Percentiles rank a stretch among this genome's conserved stretches.
phyloP scores from a whole-genome alignment of 2,113 vertebrate species.

The Edolisoma coerulescens region DNA sequence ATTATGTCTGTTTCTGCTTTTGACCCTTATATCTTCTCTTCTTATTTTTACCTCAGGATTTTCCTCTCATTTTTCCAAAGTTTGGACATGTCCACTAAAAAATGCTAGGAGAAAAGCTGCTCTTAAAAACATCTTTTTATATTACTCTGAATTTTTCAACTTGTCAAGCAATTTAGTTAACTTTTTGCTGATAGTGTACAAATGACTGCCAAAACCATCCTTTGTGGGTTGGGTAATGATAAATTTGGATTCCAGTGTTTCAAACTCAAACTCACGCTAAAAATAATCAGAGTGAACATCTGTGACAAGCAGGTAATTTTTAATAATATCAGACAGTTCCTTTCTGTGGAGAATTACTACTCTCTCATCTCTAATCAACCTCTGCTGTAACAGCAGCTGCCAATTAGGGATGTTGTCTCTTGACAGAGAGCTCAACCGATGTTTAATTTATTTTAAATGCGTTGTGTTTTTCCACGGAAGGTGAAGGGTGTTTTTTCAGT shows the following conservation, averaged over 20 bases:
- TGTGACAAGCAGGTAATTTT: constrained; percentile 56
- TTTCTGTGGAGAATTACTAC: constrained; percentile 55
- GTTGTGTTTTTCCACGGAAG: neutral
- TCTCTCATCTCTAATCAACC: constrained; percentile 55
- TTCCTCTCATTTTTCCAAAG: rapidly evolving
- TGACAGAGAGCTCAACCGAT: neutral
- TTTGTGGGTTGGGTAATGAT: neutral
- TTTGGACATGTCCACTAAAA: neutral
- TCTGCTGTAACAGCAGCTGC: constrained; percentile 38
- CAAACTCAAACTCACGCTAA: neutral
- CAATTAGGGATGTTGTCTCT: constrained; percentile 53
- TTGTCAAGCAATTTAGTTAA: neutral
- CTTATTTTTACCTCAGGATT: neutral
- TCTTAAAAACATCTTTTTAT: neutral
- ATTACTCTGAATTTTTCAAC: neutral
- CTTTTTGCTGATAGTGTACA: neutral
- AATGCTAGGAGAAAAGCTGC: neutral
- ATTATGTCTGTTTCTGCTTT: neutral
- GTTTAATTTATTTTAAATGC: constrained; percentile 26
- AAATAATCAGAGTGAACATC: constrained; percentile 37
- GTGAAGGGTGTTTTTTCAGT: neutral
- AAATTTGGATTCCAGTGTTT: constrained; percentile 14
- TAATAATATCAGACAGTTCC: constrained; percentile 41
- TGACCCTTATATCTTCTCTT: neutral
- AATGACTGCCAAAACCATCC: constrained; percentile 17